Evolutionary conservation across 1,140 invertebrate species (phyloP).

Genomic region (Trachymyrmex cornetzi): DNA sequence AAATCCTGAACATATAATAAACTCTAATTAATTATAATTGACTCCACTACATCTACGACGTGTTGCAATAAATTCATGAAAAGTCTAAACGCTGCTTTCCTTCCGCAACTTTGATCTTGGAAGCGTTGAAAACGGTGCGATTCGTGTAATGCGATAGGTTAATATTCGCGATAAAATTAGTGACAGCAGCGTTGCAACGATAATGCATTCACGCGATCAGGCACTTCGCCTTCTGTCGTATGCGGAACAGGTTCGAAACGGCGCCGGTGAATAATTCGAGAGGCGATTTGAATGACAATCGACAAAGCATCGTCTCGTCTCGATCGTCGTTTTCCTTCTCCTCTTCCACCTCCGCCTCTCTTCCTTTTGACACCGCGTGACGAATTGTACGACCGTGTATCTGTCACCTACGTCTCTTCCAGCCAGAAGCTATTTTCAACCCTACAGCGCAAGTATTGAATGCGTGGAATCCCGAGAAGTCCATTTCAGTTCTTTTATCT

Average conservation of each 20-base stretch:
- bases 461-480: background rate
- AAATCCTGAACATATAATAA: background rate
- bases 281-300: conserved; percentile 72
- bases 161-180: conserved; percentile 68
- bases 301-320: conserved; percentile 32
- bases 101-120: background rate
- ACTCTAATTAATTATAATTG: background rate
- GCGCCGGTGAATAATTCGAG: conserved; percentile 70
- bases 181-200: conserved; percentile 41
- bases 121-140: background rate
- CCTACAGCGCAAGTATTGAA: background rate
- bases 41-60: background rate
- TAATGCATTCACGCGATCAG: conserved; percentile 66
- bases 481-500: background rate
- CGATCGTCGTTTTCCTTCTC: conserved; percentile 51
- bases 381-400: conserved; percentile 24
- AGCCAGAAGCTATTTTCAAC: conserved; percentile 14
- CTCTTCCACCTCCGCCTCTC: background rate
- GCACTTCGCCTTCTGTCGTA: conserved; percentile 37
- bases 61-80: background rate
- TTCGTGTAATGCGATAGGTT: conserved; percentile 21
- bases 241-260: conserved; percentile 51
- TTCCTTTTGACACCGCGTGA: conserved; percentile 43
- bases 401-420: conserved; percentile 23
- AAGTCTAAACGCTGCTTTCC: background rate